Conservation (phyloP, 2,888 invertebrate species). For the Hipparchia semele region DNA sequence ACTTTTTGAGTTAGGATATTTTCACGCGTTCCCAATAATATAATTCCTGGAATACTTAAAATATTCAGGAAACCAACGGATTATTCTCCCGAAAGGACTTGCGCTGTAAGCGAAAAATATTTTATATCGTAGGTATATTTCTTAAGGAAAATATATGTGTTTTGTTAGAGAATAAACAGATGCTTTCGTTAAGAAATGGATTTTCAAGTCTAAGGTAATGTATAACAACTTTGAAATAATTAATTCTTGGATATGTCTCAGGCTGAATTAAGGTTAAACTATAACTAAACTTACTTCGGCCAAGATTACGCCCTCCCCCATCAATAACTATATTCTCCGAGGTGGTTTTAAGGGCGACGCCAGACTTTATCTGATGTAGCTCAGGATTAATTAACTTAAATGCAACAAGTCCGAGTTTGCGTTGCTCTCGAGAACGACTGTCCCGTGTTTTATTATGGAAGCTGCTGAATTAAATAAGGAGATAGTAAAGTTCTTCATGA, state of each 20-base stretch:
- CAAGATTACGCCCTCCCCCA: constrained; percentile 39
- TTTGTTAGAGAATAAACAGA: background rate
- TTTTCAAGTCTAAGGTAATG: background rate
- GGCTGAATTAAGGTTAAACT: constrained; percentile 18
- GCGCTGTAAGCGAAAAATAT: constrained; percentile 14
- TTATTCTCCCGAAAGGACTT: constrained; percentile 8
- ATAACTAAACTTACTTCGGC: constrained; percentile 37
- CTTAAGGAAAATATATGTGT: background rate
- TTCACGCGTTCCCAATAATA: constrained; percentile 40
- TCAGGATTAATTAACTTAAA: constrained; percentile 80
- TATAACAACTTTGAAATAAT: background rate
- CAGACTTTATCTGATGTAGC: constrained; percentile 73
- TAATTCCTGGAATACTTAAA: constrained; percentile 13
- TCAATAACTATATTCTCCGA: constrained; percentile 51
- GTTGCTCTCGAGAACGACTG: constrained; percentile 72
- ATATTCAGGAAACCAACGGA: constrained; percentile 15
- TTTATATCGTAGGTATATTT: constrained; percentile 7
- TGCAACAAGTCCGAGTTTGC: constrained; percentile 81
- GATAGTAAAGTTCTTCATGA: constrained; percentile 49
- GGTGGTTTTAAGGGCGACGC: constrained; percentile 56
- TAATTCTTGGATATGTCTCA: background rate
- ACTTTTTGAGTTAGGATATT: constrained; percentile 54
- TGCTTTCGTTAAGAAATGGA: background rate
- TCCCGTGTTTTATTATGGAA: constrained; percentile 75
- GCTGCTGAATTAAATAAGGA: constrained; percentile 73